Conservation (phyloP, 2,113 vertebrate species). For the Strix uralensis region DNA sequence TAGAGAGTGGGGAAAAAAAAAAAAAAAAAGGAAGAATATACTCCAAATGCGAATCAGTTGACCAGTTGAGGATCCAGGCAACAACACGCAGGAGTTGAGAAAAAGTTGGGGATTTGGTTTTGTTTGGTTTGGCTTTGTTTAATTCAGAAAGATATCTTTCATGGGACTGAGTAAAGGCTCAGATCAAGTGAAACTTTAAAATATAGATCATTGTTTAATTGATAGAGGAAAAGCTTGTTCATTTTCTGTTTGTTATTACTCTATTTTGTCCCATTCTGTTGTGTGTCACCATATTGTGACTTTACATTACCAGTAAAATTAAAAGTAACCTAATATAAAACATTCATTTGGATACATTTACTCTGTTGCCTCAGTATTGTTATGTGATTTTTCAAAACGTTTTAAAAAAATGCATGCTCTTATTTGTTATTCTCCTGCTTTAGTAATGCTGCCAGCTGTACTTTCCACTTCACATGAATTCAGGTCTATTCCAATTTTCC, state of each 20-base stretch:
- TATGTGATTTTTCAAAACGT: neutral
- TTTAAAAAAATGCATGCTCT: slow-evolving; percentile 29
- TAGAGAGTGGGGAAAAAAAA: no score
- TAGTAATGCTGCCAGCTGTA: slow-evolving; percentile 59
- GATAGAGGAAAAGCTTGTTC: neutral
- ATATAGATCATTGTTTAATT: neutral
- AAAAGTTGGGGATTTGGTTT: neutral
- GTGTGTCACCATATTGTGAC: neutral
- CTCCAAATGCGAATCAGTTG: neutral
- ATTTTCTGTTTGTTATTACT: neutral
- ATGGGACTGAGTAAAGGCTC: neutral
- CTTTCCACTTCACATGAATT: slow-evolving; percentile 74
- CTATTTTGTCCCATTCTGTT: neutral
- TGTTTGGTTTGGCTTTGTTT: neutral
- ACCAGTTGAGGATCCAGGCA: neutral
- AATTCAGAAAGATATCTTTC: neutral
- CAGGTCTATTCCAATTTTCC: slow-evolving; percentile 80
- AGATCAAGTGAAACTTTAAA: neutral
- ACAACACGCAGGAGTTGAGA: neutral
- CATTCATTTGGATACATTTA: slow-evolving; percentile 13
- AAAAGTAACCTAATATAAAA: neutral
- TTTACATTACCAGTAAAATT: neutral
- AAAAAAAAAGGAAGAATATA: neutral
- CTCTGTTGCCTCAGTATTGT: neutral
- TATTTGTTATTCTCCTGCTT: slow-evolving; percentile 65